Percentiles rank a stretch among this genome's conserved stretches.
Conservation (phyloP, 1,140 invertebrate genomes). For the Diuraphis noxia region DNA sequence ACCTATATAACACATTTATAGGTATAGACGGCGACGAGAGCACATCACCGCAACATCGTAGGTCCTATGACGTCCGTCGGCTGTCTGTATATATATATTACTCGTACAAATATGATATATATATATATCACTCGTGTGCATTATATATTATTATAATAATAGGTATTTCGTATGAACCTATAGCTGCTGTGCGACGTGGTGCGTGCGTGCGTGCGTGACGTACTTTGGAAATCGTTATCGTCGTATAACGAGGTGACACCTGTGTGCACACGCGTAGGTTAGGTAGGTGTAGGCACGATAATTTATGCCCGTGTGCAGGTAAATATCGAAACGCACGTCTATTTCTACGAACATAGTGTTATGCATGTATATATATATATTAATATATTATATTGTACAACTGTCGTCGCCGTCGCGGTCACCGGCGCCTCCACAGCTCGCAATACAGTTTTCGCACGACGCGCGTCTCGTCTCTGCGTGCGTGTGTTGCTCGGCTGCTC, state of each 20-base stretch:
- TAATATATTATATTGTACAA: neutral
- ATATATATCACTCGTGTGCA: no score
- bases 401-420: neutral
- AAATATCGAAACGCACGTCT: neutral
- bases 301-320: neutral
- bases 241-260: neutral
- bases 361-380: neutral
- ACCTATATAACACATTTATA: no score
- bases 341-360: no score
- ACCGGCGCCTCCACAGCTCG: neutral
- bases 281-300: neutral
- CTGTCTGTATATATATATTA: no score
- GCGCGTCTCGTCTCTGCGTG: neutral
- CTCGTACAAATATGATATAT: no score
- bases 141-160: no score
- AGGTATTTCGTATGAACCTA: neutral
- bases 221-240: neutral
- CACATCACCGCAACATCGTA: no score
- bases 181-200: neutral
- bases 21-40: no score
- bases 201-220: neutral
- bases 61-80: no score
- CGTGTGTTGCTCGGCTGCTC: no score
- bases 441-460: neutral
- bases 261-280: neutral